Percentiles rank a stretch among this genome's conserved stretches.
Conservation (phyloP, 2,113 vertebrate genomes). For the Bolborhynchus lineola region DNA sequence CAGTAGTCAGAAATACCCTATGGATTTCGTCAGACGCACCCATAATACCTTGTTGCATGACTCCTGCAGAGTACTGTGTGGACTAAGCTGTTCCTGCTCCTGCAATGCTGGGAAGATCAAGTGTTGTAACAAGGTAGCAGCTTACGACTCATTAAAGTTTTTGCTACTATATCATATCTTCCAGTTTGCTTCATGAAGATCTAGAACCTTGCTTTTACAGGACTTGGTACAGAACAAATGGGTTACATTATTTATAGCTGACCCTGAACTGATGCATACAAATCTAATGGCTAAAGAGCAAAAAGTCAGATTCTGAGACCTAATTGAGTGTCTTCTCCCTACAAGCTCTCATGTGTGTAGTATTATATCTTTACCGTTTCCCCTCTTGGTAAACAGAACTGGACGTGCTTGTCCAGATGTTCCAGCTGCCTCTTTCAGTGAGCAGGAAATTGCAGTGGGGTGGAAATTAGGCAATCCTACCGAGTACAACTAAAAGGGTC, state of each 20-base stretch:
- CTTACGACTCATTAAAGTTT: not conserved
- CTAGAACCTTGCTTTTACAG: not conserved
- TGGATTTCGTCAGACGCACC: not conserved
- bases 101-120: not conserved
- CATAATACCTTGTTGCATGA: not conserved
- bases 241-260: not conserved
- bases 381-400: not conserved
- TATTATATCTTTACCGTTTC: not conserved
- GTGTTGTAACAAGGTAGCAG: not conserved
- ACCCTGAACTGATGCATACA: fast-evolving
- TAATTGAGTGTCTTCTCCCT: not conserved
- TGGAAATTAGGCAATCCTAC: conserved; percentile 79
- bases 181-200: not conserved
- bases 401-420: conserved; percentile 54
- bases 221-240: fast-evolving
- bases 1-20: not conserved
- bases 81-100: not conserved
- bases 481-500: conserved; percentile 53
- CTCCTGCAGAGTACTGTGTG: not conserved
- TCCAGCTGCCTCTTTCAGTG: conserved; percentile 69
- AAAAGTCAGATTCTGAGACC: not conserved
- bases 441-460: conserved; percentile 85
- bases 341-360: not conserved
- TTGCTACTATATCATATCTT: not conserved
- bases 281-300: not conserved